Evolutionary conservation across 2,113 vertebrate genomes (phyloP).

Genomic region (Oxygymnocypris stewartii): DNA sequence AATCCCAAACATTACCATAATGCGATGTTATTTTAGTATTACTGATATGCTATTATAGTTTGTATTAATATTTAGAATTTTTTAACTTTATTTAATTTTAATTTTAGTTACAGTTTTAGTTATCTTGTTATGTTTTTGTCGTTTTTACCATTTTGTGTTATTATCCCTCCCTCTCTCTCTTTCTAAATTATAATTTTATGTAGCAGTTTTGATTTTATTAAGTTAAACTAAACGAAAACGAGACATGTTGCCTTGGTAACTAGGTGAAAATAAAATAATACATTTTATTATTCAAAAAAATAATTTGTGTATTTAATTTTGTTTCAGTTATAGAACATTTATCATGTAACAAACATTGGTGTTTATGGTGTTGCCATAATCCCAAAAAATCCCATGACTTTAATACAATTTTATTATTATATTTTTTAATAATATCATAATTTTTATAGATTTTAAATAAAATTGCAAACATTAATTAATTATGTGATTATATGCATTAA

Average conservation of each 20-base stretch:
- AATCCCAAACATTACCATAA: background rate
- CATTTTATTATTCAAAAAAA: too few relatives aligned
- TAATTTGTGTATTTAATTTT: background rate
- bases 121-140: background rate
- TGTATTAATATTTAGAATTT: too few relatives aligned
- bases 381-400: too few relatives aligned
- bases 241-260: background rate
- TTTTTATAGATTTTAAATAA: too few relatives aligned
- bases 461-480: too few relatives aligned
- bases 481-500: too few relatives aligned
- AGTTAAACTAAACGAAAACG: background rate
- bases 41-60: background rate
- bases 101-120: background rate
- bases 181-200: too few relatives aligned
- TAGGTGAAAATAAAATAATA: background rate
- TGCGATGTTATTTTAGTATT: background rate
- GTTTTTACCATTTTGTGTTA: background rate
- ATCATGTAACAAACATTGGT: background rate
- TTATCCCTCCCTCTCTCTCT: too few relatives aligned
- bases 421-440: background rate
- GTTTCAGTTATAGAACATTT: background rate
- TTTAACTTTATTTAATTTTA: background rate
- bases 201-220: background rate
- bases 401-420: background rate
- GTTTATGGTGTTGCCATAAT: background rate